Conservation (phyloP, 2,113 vertebrate genomes). For the Etheostoma cragini region DNA sequence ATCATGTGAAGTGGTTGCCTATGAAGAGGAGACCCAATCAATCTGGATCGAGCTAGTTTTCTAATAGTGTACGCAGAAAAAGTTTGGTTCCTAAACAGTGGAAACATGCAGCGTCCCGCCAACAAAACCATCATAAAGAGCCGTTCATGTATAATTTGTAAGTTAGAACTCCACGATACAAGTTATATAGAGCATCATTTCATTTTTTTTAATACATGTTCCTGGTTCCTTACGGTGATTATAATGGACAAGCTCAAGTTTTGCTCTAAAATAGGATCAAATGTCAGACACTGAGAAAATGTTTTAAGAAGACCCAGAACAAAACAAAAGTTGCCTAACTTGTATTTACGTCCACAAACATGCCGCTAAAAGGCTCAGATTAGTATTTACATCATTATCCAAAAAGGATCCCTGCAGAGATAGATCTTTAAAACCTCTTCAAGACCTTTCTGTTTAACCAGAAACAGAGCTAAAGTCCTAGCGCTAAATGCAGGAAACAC, state of each 20-base stretch:
- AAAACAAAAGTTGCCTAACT: no score
- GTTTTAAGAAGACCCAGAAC: no score
- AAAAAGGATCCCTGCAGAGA: no score
- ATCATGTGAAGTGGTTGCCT: conserved; percentile 53
- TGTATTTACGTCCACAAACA: no score
- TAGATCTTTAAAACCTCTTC: no score
- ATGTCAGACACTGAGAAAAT: not conserved
- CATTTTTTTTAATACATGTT: not conserved
- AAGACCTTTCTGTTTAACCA: no score
- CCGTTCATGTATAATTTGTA: conserved; percentile 23
- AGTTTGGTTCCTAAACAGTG: conserved; percentile 7
- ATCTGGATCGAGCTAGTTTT: conserved; percentile 29
- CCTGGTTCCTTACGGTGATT: conserved; percentile 5
- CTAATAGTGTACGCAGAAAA: not conserved
- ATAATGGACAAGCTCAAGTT: conserved; percentile 11
- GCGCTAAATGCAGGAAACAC: no score
- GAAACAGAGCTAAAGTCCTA: no score
- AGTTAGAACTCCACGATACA: not conserved
- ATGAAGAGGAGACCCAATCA: conserved; percentile 25
- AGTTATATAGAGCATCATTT: not conserved
- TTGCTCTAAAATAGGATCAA: not conserved
- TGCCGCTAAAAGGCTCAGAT: no score
- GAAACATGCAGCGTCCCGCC: not conserved
- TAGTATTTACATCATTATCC: no score
- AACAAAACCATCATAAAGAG: conserved; percentile 10